Percentiles rank a stretch among this genome's conserved stretches.
Evolutionary conservation across 2,888 invertebrate genomes (phyloP).

Genomic region (Xylota sylvarum): DNA sequence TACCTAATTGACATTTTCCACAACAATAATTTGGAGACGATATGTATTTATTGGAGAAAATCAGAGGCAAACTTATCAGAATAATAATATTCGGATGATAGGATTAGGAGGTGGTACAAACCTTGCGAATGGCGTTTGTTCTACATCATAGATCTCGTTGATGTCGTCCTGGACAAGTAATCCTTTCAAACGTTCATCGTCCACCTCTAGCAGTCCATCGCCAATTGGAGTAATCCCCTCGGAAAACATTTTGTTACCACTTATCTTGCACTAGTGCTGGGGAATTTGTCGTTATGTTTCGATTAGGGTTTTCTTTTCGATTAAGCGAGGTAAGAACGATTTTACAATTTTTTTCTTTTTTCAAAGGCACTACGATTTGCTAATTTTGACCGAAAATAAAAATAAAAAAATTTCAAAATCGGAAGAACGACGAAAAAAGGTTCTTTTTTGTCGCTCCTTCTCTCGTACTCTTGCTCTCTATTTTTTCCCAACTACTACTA

Average conservation of each 20-base stretch:
- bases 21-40: neutral
- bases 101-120: no score
- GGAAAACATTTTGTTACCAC: constrained; percentile 81
- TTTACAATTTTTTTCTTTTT: constrained; percentile 37
- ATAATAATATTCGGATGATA: no score
- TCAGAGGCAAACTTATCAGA: no score
- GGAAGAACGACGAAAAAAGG: constrained; percentile 44
- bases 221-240: constrained; percentile 85
- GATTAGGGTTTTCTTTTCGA: constrained; percentile 36
- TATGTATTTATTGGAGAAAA: constrained; percentile 18
- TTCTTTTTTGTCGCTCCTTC: constrained; percentile 48
- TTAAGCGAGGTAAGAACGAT: constrained; percentile 5
- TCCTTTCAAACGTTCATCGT: constrained; percentile 88
- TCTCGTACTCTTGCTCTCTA: constrained; percentile 34
- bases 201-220: constrained; percentile 90
- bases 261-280: neutral
- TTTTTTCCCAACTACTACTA: constrained; percentile 24
- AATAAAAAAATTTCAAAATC: neutral
- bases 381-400: constrained; percentile 49
- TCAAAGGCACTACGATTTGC: constrained; percentile 54
- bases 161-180: constrained; percentile 91
- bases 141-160: constrained; percentile 91
- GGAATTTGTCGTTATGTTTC: constrained; percentile 12
- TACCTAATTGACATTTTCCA: constrained; percentile 22
- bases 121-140: constrained; percentile 94